A percentile compares a stretch with the other conserved stretches of the same genome.
Conservation (phyloP, 2,113 vertebrate genomes). For the Chamaea fasciata region DNA sequence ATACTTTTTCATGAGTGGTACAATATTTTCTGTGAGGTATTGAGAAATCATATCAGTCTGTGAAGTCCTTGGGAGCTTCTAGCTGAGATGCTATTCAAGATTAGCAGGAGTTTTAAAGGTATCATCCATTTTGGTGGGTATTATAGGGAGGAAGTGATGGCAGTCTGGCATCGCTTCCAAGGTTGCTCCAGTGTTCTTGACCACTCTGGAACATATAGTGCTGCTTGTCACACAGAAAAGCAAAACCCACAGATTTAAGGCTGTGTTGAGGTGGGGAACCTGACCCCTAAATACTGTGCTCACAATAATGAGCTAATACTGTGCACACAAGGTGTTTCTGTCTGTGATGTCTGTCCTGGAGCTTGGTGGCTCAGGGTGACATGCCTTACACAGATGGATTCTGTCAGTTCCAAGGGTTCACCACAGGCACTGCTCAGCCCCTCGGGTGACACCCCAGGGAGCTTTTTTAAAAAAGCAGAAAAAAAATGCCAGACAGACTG, state of each 20-base stretch:
- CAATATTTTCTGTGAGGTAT: neutral
- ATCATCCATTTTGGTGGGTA: neutral
- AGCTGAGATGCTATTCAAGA: neutral
- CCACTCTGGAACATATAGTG: neutral
- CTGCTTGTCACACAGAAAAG: neutral
- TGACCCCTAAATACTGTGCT: rapidly evolving
- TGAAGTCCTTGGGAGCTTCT: neutral
- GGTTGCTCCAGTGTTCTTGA: neutral
- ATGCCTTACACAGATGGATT: rapidly evolving
- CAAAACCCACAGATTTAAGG: neutral
- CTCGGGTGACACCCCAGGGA: rapidly evolving
- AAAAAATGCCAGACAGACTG: neutral
- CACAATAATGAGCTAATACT: no score
- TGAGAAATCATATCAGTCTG: neutral
- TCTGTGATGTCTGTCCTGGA: neutral
- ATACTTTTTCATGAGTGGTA: neutral
- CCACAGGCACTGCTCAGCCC: no score
- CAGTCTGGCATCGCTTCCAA: neutral
- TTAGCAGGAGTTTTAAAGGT: neutral
- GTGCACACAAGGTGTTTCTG: rapidly evolving
- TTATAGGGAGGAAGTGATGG: neutral
- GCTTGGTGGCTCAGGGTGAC: neutral
- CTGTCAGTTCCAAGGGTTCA: rapidly evolving
- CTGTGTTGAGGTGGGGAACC: neutral
- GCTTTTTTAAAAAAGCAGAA: neutral